Conservation (phyloP, 30 jellyfish, hydroid and myxozoan species). For the Turritopsis dohrnii region DNA sequence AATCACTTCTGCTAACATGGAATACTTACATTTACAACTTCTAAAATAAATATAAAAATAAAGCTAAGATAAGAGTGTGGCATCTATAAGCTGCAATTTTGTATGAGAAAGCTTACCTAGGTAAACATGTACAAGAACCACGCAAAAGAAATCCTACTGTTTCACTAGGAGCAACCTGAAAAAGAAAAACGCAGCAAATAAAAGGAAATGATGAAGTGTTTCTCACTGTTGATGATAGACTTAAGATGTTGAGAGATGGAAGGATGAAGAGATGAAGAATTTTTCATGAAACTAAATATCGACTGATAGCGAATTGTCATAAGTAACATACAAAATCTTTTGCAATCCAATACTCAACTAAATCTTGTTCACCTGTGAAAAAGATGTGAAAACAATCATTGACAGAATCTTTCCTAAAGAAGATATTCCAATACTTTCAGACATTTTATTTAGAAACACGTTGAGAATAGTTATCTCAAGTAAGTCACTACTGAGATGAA, state of each 20-base stretch:
- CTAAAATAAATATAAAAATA: not conserved
- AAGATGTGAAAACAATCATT: not conserved
- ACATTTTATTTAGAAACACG: too few species aligned
- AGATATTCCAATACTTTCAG: too few species aligned
- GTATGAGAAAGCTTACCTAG: not conserved
- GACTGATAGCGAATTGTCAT: not conserved
- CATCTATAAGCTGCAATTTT: not conserved
- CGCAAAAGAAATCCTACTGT: constrained; percentile 6
- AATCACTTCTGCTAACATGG: constrained; percentile 8
- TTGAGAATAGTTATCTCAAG: not conserved
- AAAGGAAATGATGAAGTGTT: not conserved
- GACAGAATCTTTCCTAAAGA: not conserved
- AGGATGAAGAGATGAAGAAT: too few species aligned
- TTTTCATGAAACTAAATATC: not conserved
- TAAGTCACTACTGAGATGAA: not conserved
- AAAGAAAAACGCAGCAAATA: not conserved
- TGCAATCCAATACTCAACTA: constrained; percentile 28
- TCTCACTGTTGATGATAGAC: too few species aligned
- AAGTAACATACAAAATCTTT: constrained; percentile 1
- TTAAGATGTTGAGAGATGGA: too few species aligned
- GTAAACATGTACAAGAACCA: not conserved
- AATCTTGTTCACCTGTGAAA: not conserved
- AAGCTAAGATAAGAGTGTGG: not conserved
- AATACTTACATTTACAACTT: not conserved
- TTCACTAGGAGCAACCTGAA: not conserved